Evolutionary conservation across 2,888 invertebrate species (phyloP), one percentile per base, ranked within the genome.

Genomic region (Sinelater perroti): DNA sequence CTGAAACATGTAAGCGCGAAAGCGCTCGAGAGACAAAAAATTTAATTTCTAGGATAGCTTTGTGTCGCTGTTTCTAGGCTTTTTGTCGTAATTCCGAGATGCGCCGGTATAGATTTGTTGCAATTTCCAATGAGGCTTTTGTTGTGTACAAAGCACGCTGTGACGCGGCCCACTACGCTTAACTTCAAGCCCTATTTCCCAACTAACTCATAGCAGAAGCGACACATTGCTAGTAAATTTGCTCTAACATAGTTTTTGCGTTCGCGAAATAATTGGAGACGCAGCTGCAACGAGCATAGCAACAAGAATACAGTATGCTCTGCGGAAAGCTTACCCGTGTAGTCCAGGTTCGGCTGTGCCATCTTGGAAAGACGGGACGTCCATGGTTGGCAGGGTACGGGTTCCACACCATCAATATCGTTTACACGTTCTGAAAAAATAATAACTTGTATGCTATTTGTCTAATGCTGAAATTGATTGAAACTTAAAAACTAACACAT

Each of bases 341-440:
- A 98, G 79, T 98, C 97, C 61, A 98, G 84, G 80, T 94, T 92
- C 0, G 97, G 96, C 78, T 99, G 98, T 3, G 91, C 89, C 85
- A 95, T 89, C 80, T 93, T 95, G 1, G 97, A 90, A 56, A 91
- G 82, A 73, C 95, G 89, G 61, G 92, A 90, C 30, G 95, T 95
- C 95, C 96, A 98, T 0, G 94, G 89, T 63, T 89, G 87, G 71
- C 93, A 90, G 1, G 86, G 79, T 66, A 93, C 86, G 65, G 88
- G 86, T 72, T 88, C 88, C 24, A 86, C 84, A 31, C 86, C 87
- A 72, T 90, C 90, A 38, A 82, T 80, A 66, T 87, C 87, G 67
- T 85, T 84, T 66, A 87, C 83, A 70, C 84, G 81, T 81, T 92
- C 93, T 94, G 82, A 36, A 80, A n/a, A n/a, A n/a, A n/a, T n/a